Evolutionary conservation across 2,113 vertebrate genomes (phyloP).

Genomic region (Saccopteryx bilineata): DNA sequence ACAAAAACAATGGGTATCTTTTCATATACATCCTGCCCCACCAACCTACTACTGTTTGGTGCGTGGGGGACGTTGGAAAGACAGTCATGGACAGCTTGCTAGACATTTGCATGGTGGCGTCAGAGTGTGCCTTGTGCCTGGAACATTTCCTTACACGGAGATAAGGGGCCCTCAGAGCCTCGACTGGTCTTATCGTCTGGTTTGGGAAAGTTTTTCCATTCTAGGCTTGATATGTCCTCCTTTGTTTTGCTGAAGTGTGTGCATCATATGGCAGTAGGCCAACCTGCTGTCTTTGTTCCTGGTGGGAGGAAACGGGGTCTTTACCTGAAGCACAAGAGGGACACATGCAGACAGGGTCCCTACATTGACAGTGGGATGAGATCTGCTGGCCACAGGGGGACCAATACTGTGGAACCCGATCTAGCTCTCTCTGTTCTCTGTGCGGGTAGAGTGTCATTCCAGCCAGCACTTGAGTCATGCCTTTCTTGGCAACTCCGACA

Average conservation of each 20-base stretch:
- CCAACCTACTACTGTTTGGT: background rate
- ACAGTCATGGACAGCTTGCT: background rate
- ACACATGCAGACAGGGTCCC: background rate
- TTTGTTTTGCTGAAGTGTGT: background rate
- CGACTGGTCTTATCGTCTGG: background rate
- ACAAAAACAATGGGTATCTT: background rate
- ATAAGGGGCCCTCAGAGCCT: background rate
- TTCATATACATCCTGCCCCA: background rate
- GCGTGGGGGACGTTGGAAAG: background rate
- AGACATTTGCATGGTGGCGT: rapidly evolving
- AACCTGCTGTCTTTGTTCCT: background rate
- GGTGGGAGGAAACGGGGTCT: background rate
- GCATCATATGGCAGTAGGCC: background rate
- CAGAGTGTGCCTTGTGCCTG: background rate
- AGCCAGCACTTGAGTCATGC: background rate
- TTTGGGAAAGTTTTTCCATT: background rate
- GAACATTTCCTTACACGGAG: background rate
- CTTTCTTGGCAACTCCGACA: background rate
- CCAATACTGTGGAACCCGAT: background rate
- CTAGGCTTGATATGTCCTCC: no score
- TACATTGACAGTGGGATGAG: background rate
- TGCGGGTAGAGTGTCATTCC: background rate
- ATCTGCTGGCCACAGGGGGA: background rate
- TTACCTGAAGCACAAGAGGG: background rate
- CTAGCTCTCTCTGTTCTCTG: background rate